Evolutionary conservation across 1,140 invertebrate genomes (phyloP), one percentile per base, ranked within the genome.

Genomic region (Rhynchophorus ferrugineus): DNA sequence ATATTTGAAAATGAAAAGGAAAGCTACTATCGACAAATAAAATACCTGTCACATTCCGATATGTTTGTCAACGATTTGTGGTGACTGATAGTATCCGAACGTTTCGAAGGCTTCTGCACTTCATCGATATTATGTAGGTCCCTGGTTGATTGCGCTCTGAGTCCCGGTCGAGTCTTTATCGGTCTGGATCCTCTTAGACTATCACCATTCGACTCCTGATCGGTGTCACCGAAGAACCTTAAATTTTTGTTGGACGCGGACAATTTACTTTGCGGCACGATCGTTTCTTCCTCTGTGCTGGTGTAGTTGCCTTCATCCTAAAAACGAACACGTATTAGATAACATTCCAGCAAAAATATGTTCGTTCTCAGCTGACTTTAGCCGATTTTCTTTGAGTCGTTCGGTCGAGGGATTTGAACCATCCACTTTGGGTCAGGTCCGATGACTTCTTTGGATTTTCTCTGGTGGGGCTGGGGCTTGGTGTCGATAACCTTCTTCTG

Each of bases 151-250:
- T 57, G 57, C 42, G 54, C 58, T 42, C 54, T 52, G 1, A 64
- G 22, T 24, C 54, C 56, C 3, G 57, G 33, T 14, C 56, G 38
- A 62, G 43, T 61, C 56, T 64, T 75, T 60, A 58, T 63, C 33
- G 22, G 62, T 61, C 49, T 74, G 6, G 44, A 37, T 20, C 42
- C 53, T 69, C 46, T 61, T 14, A 69, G 49, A 52, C 75, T 76
- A 8, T 71, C 71, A 3, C 51, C 44, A 67, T 78, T 78, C 3
- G 83, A 85, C 61, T 87, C 84, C 42, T 77, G 73, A 64, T 88
- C 85, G 1, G 85, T 87, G 65, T 89, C 86, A 1, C 85, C 86
- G 66, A 87, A 88, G 73, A 87, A 88, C 21, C 86, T 76, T 3
- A 89, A 73, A 69, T 79, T 87, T 61, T 86, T 86, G 58, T 65